Evolutionary conservation across 2,797 vertebrate species (phyloP).

Genomic region (Tokudaia tokunoshimensis): DNA sequence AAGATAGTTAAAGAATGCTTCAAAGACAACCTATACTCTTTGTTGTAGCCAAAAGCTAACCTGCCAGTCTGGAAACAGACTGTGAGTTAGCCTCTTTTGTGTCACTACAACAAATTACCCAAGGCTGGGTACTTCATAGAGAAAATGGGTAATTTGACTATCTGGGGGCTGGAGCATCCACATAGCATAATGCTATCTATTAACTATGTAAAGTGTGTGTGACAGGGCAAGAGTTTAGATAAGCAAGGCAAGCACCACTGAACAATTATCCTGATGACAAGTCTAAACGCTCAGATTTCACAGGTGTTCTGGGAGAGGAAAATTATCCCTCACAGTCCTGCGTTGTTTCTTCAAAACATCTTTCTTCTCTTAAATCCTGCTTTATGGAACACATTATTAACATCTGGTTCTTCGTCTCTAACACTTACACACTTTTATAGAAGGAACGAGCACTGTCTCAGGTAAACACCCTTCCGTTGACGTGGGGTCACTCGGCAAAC

Average conservation of each 20-base stretch:
- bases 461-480: constrained; percentile 34
- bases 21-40: not conserved
- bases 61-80: not conserved
- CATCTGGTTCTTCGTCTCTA: not conserved
- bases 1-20: not conserved
- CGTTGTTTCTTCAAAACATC: constrained; percentile 21
- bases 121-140: not conserved
- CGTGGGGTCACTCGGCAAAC: not conserved
- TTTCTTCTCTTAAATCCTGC: constrained; percentile 33
- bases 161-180: not conserved
- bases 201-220: not conserved
- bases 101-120: not conserved
- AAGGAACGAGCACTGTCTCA: not conserved
- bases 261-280: not conserved
- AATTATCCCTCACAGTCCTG: not conserved
- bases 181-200: not conserved
- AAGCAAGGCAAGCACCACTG: not conserved
- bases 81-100: not conserved
- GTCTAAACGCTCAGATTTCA: constrained; percentile 12
- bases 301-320: not conserved
- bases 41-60: not conserved
- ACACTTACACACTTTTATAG: not conserved
- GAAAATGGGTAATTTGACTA: not conserved
- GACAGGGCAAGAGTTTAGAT: not conserved
- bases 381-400: not conserved